Evolutionary conservation across 2,113 vertebrate species (phyloP), one percentile per base, ranked within the genome.

Genomic region (Lepus timidus): DNA sequence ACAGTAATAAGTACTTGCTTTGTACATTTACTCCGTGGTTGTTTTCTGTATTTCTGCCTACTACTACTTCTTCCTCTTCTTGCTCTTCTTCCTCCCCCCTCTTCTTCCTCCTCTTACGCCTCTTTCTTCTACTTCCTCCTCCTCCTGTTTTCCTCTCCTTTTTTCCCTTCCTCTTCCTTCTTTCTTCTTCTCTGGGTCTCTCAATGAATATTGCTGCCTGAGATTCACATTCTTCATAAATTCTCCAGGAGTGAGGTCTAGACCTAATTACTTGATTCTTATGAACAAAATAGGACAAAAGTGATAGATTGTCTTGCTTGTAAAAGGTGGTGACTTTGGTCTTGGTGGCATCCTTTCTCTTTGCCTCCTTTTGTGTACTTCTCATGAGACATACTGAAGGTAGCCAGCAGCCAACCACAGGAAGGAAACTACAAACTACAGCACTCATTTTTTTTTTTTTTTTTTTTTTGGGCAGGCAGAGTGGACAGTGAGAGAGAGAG

Each of bases 401-500:
- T 4, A 0, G 4, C 78, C 29, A 61, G 36, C 33, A 27, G 44
- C 55, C 49, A 86, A 2, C 7, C 2, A 1, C 25, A 9, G 29
- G 23, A 10, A 62, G 44, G 62, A 6, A 70, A 3, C 61, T 8
- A 0, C 20, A 6, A 70, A 3, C 61, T 8, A 0, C 20, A 2
- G 39, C 49, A 19, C 51, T 74, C 29, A 12, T 25, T 65, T 62
- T 14, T 36, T 36, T 36, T 36, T 36, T 36, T 36, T 36, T 36
- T 36, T 36, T 36, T 36, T 36, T 36, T 36, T 36, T 36, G 3
- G 36, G 36, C 36, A 36, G 36, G 36, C 36, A 36, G 36, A 36
- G 36, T 36, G 36, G 36, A 36, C 36, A 36, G 36, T 36, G 36
- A 36, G 3, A 36, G 36, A 36, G 36, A 36, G 36, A 36, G 36